These are phyloP conservation scores for Enteromius radiatus DNA, from an alignment of 2,797 vertebrate genomes.

Conservation along the genomic window DNA sequence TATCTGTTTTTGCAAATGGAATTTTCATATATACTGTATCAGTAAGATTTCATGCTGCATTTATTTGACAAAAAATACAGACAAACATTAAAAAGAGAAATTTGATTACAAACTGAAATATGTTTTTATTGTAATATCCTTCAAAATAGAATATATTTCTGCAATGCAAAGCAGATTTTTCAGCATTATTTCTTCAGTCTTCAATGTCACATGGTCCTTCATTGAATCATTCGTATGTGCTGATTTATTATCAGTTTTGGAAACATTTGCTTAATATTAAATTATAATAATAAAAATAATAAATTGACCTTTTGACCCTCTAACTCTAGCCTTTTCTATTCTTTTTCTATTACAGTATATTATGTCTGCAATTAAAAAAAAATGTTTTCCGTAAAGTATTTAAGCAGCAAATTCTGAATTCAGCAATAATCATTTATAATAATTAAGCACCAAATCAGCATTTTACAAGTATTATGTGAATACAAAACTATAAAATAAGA, in stretches of 20 bases:
- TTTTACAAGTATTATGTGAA: neutral
- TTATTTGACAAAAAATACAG: neutral
- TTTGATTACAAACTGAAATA: neutral
- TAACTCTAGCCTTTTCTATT: neutral
- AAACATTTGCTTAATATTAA: slow-evolving; percentile 2
- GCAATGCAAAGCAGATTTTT: neutral
- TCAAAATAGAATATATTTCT: neutral
- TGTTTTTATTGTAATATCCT: neutral
- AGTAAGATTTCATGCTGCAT: neutral
- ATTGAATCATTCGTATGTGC: neutral
- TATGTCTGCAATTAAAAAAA: neutral
- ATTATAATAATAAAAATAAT: neutral
- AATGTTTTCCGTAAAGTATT: neutral
- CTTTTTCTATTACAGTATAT: neutral
- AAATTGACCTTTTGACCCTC: neutral
- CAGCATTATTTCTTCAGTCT: neutral
- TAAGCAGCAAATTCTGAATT: neutral
- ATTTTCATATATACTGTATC: too few relatives aligned
- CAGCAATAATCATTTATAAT: neutral
- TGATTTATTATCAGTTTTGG: neutral
- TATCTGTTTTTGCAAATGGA: too few relatives aligned
- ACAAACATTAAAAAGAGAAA: neutral
- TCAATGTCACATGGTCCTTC: neutral
- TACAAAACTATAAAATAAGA: too few relatives aligned
- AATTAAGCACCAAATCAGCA: neutral